Base-by-base conservation (phyloP, 2,797 vertebrate genomes). In the Chaetophractus vellerosus region DNA sequence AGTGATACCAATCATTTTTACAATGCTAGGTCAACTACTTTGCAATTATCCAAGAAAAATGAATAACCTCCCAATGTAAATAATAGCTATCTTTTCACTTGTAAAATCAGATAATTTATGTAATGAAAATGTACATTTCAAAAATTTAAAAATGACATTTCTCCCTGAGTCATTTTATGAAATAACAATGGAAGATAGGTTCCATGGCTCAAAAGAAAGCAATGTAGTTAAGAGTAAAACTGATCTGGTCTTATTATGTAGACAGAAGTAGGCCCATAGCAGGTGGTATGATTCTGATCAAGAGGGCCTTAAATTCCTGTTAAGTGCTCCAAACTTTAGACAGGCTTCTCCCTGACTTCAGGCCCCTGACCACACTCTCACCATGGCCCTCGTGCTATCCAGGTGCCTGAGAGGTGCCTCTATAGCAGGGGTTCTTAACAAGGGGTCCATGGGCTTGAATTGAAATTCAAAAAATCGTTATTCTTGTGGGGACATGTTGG, bases 81-180 rank as follows among this genome's bases (percentile, higher is more conserved):
- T 86, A 92, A 91, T n/a, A 55, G 6, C 23, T 86, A 74, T 91
- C n/a, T 84, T 93, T 91, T 96, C 68, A 90, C 83, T 64, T 96
- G 28, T 78, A 80, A 96, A 88, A 94, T 91, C 61, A 87, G 75
- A 79, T 86, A 15, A 91, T 69, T 88, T 88, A 91, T 36, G 5
- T 66, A 95, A 95, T 24, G 91, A 96, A 85, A 84, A 36, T 74
- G 87, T 93, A 91, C 75, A 84, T 87, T 85, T 81, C 91, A 55
- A 95, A 87, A 89, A 84, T 87, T 85, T 81, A 91, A 19, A 95
- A 87, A 89, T 94, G 61, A 76, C 80, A 95, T 88, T 38, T 83
- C 26, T 94, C 61, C 91, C 45, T 81, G 75, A 91, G 61, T 48
- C 18, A 68, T 71, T 91, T 96, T 84, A 93, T 31, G 52, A 97